Evolutionary conservation across 2,888 invertebrate species (phyloP).

Genomic region (Prosopocoilus inquinatus): DNA sequence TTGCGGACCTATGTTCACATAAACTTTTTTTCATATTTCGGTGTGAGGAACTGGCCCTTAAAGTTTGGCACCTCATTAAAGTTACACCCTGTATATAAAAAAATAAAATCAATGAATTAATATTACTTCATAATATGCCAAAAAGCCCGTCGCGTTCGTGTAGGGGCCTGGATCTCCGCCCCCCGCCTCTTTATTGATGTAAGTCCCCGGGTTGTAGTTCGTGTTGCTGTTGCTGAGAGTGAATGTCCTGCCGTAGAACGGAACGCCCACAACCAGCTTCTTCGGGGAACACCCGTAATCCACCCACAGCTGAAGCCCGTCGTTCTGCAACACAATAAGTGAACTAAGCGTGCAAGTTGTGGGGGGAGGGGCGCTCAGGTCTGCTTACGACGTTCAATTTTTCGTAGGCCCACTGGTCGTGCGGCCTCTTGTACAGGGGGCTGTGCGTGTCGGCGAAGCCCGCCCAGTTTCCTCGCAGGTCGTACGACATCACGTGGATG

Average conservation of each 20-base stretch:
- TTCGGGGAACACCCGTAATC: constrained; percentile 84
- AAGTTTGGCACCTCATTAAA: too few species aligned
- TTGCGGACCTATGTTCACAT: too few species aligned
- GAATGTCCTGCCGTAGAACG: constrained; percentile 85
- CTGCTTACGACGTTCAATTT: constrained; percentile 81
- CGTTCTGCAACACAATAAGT: constrained; percentile 64
- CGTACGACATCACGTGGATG: constrained; percentile 84
- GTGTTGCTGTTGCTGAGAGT: constrained; percentile 79
- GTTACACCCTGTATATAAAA: too few species aligned
- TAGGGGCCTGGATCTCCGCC: constrained; percentile 83
- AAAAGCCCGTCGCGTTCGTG: constrained; percentile 83
- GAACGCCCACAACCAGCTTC: constrained; percentile 84
- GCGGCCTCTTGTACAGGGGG: constrained; percentile 79
- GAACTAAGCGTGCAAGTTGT: background rate
- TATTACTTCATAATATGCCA: constrained; percentile 79
- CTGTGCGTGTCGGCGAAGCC: constrained; percentile 90
- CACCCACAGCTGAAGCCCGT: constrained; percentile 84
- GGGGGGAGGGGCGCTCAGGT: background rate
- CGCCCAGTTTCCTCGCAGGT: constrained; percentile 85
- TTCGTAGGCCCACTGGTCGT: constrained; percentile 87
- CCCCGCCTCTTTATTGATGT: constrained; percentile 87
- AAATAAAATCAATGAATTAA: constrained; percentile 1
- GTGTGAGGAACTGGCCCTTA: too few species aligned
- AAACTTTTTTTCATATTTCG: too few species aligned
- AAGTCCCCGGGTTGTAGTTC: constrained; percentile 81